A percentile compares a stretch with the other conserved stretches of the same genome.
phyloP scores from a whole-genome alignment of 2,888 invertebrate species.

The Xestia ashworthii region DNA sequence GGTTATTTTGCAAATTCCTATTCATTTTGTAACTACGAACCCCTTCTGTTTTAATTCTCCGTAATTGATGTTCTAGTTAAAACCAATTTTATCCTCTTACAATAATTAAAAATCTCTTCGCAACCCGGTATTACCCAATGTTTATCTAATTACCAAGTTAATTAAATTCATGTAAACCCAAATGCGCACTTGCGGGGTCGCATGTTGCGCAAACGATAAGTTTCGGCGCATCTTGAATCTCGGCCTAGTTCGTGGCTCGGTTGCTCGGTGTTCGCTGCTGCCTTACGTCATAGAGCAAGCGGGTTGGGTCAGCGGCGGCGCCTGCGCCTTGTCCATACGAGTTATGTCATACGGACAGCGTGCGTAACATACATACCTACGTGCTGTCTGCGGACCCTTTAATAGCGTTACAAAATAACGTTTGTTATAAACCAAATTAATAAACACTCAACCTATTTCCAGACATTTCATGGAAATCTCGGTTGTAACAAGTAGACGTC shows the following conservation, averaged over 20 bases:
- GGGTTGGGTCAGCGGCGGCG: slow-evolving; percentile 84
- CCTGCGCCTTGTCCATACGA: slow-evolving; percentile 78
- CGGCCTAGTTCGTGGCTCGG: slow-evolving; percentile 81
- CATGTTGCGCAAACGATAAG: slow-evolving; percentile 80
- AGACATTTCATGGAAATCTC: slow-evolving; percentile 44
- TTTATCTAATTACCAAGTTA: slow-evolving; percentile 34
- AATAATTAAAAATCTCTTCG: neutral
- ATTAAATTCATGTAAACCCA: slow-evolving; percentile 38
- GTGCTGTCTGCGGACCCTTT: slow-evolving; percentile 71
- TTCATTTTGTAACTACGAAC: slow-evolving; percentile 59
- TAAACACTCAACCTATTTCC: slow-evolving; percentile 51
- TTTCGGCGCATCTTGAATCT: slow-evolving; percentile 84
- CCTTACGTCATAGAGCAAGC: slow-evolving; percentile 79
- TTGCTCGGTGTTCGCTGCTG: slow-evolving; percentile 70
- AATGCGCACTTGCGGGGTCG: slow-evolving; percentile 35
- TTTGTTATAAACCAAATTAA: slow-evolving; percentile 52
- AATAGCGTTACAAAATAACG: slow-evolving; percentile 63
- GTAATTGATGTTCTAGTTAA: neutral
- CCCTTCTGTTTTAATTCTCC: slow-evolving; percentile 23
- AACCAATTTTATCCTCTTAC: neutral
- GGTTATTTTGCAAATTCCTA: slow-evolving; percentile 65
- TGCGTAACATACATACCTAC: slow-evolving; percentile 77
- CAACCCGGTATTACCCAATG: slow-evolving; percentile 26
- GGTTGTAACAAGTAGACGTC: slow-evolving; percentile 1
- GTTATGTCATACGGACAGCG: slow-evolving; percentile 83